Base-by-base conservation (phyloP, 1,140 invertebrate genomes). In the Cecropterus lyciades region DNA sequence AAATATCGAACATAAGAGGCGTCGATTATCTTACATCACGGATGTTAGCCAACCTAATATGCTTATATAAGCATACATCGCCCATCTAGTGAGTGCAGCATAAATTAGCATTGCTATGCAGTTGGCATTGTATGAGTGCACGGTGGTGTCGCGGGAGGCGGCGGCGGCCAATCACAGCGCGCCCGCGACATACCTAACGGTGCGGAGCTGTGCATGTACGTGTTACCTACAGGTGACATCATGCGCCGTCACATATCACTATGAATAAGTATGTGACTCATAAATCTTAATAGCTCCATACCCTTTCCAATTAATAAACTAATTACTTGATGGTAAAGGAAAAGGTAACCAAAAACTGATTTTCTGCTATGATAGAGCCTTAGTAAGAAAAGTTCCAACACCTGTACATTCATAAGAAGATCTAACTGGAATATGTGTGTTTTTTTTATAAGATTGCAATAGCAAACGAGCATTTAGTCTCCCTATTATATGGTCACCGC, bases 21-120 rank as follows among this genome's bases (percentile, higher is more conserved):
- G 40, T 43, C 14, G 13, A n/a, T 43, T 43, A 43, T 43, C 40
- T 43, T 6, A 43, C 40, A 43, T 43, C 40, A 43, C 40, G 40
- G 40, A 43, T 14, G 40, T 11, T 43, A 37, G 33, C 40, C 13
- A 14, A 14, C 40, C 13, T 43, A 43, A 43, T 14, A 43, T 43
- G 40, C 40, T 6, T 43, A 13, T 43, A 14, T 14, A 14, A 14
- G 40, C 13, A 43, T 43, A 14, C 40, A 43, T 43, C 11, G 40
- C 13, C 10, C 13, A 43, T 43, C n/a, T 43, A 13, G 40, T 43
- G 4, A 14, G n/a, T 43, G 40, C 13, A 0, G 40, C 13, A 43
- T 43, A 43, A n/a, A 43, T 14, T 43, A 6, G 40, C 40, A 43
- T 43, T 1, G 40, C 10, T 14, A 43, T 43, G 40, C 40, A 43